phyloP scores from a whole-genome alignment of 1,140 invertebrate species.

The Papilio machaon region DNA sequence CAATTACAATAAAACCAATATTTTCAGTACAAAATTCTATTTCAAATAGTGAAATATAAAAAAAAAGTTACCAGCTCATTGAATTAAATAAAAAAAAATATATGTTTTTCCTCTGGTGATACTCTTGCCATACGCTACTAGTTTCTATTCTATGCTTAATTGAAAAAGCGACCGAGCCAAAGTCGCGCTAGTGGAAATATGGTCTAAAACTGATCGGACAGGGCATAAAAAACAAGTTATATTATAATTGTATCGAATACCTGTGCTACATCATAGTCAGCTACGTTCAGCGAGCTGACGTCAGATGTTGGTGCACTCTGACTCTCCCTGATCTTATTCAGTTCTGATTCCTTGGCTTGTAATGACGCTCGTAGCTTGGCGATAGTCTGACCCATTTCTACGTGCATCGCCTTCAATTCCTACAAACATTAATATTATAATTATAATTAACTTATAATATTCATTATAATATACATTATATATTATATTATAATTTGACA shows the following conservation, averaged over 20 bases:
- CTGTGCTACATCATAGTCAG: conserved; percentile 81
- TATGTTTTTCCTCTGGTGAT: neutral
- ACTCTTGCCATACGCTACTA: neutral
- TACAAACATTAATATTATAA: conserved; percentile 47
- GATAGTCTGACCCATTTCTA: conserved; percentile 64
- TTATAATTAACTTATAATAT: too few species aligned
- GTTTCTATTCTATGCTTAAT: too few species aligned
- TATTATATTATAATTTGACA: too few species aligned
- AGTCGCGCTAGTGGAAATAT: neutral
- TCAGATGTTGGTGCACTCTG: conserved; percentile 51
- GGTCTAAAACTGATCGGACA: neutral
- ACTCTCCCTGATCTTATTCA: conserved; percentile 55
- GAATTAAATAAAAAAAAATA: neutral
- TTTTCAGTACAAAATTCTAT: neutral
- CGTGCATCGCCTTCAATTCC: conserved; percentile 65
- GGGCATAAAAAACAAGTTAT: too few species aligned
- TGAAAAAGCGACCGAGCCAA: too few species aligned
- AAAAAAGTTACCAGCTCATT: neutral
- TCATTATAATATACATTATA: too few species aligned
- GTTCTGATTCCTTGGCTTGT: conserved; percentile 63
- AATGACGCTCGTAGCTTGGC: conserved; percentile 57
- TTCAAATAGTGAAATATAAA: neutral
- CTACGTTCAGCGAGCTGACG: conserved; percentile 81
- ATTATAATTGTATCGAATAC: neutral
- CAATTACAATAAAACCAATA: neutral